phyloP scores from a whole-genome alignment of 2,113 vertebrate genomes.

The Chaenocephalus aceratus region DNA sequence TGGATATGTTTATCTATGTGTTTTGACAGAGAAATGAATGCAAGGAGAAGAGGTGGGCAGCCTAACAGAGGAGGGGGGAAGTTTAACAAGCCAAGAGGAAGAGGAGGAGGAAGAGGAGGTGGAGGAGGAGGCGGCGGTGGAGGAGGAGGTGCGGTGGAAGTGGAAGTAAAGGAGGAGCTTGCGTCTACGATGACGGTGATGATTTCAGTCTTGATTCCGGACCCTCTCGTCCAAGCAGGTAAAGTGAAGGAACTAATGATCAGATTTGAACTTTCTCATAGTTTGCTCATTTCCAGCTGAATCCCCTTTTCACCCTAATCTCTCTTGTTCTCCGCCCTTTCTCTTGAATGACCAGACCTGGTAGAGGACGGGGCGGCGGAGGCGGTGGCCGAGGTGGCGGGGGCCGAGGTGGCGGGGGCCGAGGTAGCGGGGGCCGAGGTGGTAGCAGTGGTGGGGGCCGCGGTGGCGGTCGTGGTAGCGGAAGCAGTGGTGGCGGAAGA shows the following conservation, averaged over 20 bases:
- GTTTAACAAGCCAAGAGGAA: constrained; percentile 82
- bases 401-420: not conserved
- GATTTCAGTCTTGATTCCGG: constrained; percentile 90
- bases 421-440: constrained; percentile 15
- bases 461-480: not conserved
- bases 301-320: not conserved
- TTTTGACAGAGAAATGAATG: constrained; percentile 75
- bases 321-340: not conserved
- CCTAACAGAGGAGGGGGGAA: constrained; percentile 91
- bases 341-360: constrained; percentile 51
- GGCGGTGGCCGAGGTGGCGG: constrained; percentile 1
- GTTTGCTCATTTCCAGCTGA: not conserved
- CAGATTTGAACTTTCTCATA: not conserved
- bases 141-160: constrained; percentile 61
- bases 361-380: constrained; percentile 45
- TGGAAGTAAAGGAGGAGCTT: constrained; percentile 80
- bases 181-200: constrained; percentile 89
- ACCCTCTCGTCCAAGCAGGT: constrained; percentile 74
- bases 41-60: constrained; percentile 87
- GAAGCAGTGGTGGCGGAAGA: constrained; percentile 2
- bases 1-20: not conserved
- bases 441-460: constrained; percentile 10
- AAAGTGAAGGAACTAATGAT: not conserved
- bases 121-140: constrained; percentile 66
- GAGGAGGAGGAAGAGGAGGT: constrained; percentile 61